phyloP scores from a whole-genome alignment of 2,888 invertebrate genomes.

The Trissoscelio sp. region DNA sequence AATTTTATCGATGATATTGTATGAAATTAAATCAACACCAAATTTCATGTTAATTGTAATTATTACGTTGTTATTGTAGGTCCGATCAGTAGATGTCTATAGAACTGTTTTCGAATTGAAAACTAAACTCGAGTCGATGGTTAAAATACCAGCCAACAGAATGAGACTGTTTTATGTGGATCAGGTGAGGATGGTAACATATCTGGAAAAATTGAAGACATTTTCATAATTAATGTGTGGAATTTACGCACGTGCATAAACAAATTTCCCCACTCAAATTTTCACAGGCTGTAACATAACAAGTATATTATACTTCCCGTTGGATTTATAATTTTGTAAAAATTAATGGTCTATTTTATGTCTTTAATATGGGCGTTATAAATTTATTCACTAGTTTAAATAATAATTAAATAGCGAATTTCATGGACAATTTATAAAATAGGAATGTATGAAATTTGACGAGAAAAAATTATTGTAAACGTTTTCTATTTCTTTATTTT shows the following conservation, averaged over 20 bases:
- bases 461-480: too few species aligned
- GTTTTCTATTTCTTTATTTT: too few species aligned
- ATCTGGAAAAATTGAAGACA: background rate
- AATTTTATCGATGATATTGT: constrained; percentile 27
- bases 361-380: background rate
- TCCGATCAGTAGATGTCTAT: constrained; percentile 83
- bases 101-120: constrained; percentile 93
- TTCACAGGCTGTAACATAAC: constrained; percentile 10
- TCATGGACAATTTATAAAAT: background rate
- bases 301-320: constrained; percentile 5
- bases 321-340: background rate
- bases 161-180: constrained; percentile 96
- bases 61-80: too few species aligned
- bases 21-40: too few species aligned
- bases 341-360: constrained; percentile 17
- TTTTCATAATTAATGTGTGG: constrained; percentile 9
- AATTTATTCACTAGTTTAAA: background rate
- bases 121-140: constrained; percentile 90
- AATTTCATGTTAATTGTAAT: too few species aligned
- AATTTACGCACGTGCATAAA: constrained; percentile 2
- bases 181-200: constrained; percentile 84
- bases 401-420: background rate
- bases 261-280: background rate
- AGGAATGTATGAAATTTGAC: too few species aligned
- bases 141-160: constrained; percentile 92